phyloP scores from a whole-genome alignment of 2,797 vertebrate species.

The Heterohyrax brucei region DNA sequence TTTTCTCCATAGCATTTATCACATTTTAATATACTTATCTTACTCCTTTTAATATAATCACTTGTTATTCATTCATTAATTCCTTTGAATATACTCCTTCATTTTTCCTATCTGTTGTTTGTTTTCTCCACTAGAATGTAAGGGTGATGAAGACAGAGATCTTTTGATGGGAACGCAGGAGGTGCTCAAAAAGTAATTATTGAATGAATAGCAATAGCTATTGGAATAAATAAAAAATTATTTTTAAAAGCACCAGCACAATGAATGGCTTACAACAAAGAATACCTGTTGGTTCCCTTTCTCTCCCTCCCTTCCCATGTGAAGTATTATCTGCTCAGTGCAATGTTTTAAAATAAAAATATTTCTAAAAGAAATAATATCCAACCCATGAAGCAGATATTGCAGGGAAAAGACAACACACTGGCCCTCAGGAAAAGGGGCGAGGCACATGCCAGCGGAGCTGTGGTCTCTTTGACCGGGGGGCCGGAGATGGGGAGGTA shows the following conservation, averaged over 20 bases:
- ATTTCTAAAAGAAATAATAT: neutral
- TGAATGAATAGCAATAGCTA: neutral
- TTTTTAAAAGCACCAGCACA: neutral
- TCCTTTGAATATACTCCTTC: neutral
- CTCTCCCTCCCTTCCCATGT: neutral
- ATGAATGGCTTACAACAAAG: neutral
- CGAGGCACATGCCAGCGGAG: neutral
- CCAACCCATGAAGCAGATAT: neutral
- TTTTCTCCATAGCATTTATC: neutral
- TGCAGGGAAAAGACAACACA: neutral
- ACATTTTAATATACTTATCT: neutral
- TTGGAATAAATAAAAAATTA: neutral
- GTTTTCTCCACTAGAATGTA: neutral
- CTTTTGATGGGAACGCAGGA: neutral
- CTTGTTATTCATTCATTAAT: too few relatives aligned
- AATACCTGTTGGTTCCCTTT: neutral
- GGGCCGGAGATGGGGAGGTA: too few relatives aligned
- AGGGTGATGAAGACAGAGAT: neutral
- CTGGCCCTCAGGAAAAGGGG: neutral
- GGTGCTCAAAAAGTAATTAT: neutral
- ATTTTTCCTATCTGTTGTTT: slow-evolving; percentile 12
- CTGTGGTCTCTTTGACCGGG: neutral
- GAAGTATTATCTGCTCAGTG: neutral
- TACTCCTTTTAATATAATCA: neutral
- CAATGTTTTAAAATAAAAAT: slow-evolving; percentile 19